A percentile compares a stretch with the other conserved stretches of the same genome.
Evolutionary conservation across 2,113 vertebrate species (phyloP).

Genomic region (Pituophis catenifer): DNA sequence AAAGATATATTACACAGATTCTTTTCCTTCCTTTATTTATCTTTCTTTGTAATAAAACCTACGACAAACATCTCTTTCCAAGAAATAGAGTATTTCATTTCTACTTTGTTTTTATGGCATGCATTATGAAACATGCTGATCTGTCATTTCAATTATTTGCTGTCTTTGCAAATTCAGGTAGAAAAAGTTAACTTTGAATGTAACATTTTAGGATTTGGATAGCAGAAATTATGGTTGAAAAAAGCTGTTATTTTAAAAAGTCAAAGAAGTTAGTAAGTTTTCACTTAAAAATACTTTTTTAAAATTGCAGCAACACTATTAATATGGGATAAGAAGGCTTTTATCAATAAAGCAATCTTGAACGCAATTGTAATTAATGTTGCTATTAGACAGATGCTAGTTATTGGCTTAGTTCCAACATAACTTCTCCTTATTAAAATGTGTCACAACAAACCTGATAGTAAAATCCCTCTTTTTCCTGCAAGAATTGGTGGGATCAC

Average conservation of each 20-base stretch:
- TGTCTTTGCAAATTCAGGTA: background rate
- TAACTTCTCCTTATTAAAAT: background rate
- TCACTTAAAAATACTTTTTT: background rate
- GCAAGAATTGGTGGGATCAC: too few species aligned
- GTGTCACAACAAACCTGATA: background rate
- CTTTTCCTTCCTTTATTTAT: background rate
- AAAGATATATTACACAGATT: background rate
- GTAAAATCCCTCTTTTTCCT: too few species aligned
- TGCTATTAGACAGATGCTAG: background rate
- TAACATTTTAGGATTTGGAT: background rate
- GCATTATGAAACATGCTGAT: slow-evolving; percentile 2
- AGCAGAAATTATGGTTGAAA: background rate
- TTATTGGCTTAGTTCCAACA: background rate
- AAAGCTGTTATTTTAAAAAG: background rate
- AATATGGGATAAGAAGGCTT: background rate
- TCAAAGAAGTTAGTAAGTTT: background rate
- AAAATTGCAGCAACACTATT: background rate
- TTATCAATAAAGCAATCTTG: background rate
- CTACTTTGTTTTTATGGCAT: slow-evolving; percentile 31
- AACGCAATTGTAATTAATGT: background rate
- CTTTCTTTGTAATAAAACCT: background rate
- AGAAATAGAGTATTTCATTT: slow-evolving; percentile 1
- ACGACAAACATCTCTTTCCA: slow-evolving; percentile 1
- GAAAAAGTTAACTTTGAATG: background rate
- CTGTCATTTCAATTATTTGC: slow-evolving; percentile 8